Evolutionary conservation across 2,888 invertebrate species (phyloP), one percentile per base, ranked within the genome.

Genomic region (Nephrotoma guestfalica): DNA sequence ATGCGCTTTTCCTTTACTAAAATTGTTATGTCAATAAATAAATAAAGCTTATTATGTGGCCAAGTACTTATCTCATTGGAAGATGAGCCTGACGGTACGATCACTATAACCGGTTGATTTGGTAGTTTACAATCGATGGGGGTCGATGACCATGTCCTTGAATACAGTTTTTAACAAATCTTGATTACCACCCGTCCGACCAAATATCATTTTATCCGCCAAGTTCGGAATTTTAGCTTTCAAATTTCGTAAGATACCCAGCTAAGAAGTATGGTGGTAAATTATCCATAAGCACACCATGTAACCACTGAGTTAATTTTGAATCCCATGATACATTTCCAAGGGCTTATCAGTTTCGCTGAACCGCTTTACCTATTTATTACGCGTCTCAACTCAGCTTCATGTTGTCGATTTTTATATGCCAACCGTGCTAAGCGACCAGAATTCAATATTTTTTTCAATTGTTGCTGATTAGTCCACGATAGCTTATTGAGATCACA

Each of bases 241-340:
- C 18, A 95, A 89, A 0, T 94, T 95, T 92, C 96, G 96, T 88
- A 97, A 90, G 86, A 96, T 94, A 89, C 96, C 96, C 93, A 0
- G 94, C 93, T 88, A 96, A 92, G 89, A 95, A 95, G 4, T 93
- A 92, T 18, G 93, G 92, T 86, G 93, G 94, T 85, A 96, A 91
- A 89, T 94, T 92, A 88, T 96, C 96, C 88, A 96, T 93, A 6
- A 97, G 90, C 9, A 95, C 90, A 83, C 93, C 92, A 90, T 97
- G 96, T 45, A 97, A 90, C 97, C 97, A 97, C 88, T 96, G 95
- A 0, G 94, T 93, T 41, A 95, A 91, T 88, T 94, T 93, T 41
- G 93, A 90, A 88, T 96, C 96, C 96, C 30, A 30, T 30, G 30
- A 30, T 30, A 30, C 30, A 30, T 2, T 30, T 30, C 30, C 30